Evolutionary conservation across 1,140 invertebrate genomes (phyloP), one percentile per base, ranked within the genome.

Genomic region (Macrocentrus cingulum): DNA sequence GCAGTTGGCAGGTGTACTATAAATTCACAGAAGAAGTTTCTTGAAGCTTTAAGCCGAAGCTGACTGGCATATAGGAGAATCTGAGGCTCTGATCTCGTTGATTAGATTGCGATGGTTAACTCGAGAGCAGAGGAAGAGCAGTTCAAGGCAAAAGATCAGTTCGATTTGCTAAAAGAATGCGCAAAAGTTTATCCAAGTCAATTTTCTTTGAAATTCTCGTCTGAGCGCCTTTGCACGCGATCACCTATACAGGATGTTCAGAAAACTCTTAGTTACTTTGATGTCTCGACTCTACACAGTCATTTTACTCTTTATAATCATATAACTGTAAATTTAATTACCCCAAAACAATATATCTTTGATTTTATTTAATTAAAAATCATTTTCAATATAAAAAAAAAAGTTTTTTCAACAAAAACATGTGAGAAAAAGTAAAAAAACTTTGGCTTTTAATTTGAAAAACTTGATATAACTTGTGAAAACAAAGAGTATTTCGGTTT

Each of bases 71-170:
- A 32, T 20, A 34, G 15, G 7, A 19, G 46, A 55, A 65, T 55
- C 60, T 55, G 2, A 44, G 41, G 34, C 54, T 61, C 65, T 56
- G 61, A 66, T 66, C 63, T 37, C 55, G 45, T 55, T 65, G 63
- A 68, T 68, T 66, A 65, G 67, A 67, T 68, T 68, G 61, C 60
- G 58, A 63, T 59, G 58, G 65, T 67, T 67, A 65, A 68, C 62
- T 66, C 56, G 18, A 41, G 59, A 45, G 39, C 50, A 54, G 42
- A 48, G 60, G 62, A 57, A 39, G 32, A 57, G 44, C 45, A 25
- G 36, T 5, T 22, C 7, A 41, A 13, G 19, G 41, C 13, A 44
- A 49, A 11, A 42, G 37, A 39, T 32, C 32, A 44, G 22, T 41
- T 22, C 32, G 53, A 62, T 64, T 52, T 55, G 19, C 36, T 44